A percentile compares a stretch with the other conserved stretches of the same genome.
Evolutionary conservation across 1,140 invertebrate genomes (phyloP).

Genomic region (Monochamus saltuarius): DNA sequence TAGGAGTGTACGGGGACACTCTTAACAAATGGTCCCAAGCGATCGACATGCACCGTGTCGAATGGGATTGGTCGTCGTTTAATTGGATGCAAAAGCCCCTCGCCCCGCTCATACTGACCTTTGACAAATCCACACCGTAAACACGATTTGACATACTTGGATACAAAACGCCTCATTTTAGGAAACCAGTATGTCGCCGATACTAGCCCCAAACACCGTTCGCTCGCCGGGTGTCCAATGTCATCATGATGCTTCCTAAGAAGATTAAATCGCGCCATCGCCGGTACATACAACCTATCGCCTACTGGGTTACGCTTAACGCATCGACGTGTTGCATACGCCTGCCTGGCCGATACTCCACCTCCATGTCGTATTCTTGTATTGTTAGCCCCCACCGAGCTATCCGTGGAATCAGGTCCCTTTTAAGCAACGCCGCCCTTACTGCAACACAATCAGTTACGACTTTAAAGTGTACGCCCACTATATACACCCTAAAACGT

Average conservation of each 20-base stretch:
- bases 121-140: too few species aligned
- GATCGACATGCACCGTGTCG: slow-evolving; percentile 39
- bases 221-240: too few species aligned
- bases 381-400: too few species aligned
- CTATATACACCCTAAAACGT: slow-evolving; percentile 40
- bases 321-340: slow-evolving; percentile 43
- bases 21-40: slow-evolving; percentile 37
- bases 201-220: too few species aligned
- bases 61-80: slow-evolving; percentile 19
- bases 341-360: slow-evolving; percentile 39
- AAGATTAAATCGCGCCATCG: too few species aligned
- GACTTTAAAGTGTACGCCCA: slow-evolving; percentile 33
- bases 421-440: slow-evolving; percentile 26
- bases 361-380: too few species aligned
- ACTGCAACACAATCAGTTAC: slow-evolving; percentile 43
- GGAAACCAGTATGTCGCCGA: too few species aligned
- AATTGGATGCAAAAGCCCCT: slow-evolving; percentile 14
- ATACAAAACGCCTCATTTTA: too few species aligned
- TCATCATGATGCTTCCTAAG: too few species aligned
- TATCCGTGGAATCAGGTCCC: slow-evolving; percentile 40
- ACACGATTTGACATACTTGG: too few species aligned
- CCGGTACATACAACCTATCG: background rate
- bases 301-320: slow-evolving; percentile 31
- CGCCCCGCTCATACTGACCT: too few species aligned
- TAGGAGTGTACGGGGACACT: slow-evolving; percentile 33